These are phyloP conservation scores for Piscicola geometra DNA, from an alignment of 2,888 invertebrate genomes.

Conservation along the genomic window DNA sequence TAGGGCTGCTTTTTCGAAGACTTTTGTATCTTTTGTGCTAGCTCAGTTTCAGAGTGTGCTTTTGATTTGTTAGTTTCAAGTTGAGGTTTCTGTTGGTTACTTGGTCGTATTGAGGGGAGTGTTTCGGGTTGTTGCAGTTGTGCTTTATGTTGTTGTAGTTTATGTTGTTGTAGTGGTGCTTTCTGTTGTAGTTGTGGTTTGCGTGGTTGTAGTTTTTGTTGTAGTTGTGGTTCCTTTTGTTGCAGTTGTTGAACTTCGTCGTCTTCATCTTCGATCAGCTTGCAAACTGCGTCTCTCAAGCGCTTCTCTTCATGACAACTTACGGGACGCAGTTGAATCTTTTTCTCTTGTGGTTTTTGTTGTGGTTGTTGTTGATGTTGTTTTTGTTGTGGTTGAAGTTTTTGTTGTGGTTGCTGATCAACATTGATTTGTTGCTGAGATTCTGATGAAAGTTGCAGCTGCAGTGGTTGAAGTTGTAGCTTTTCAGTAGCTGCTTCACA, in stretches of 20 bases:
- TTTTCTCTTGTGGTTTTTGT: neutral
- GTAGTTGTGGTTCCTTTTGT: neutral
- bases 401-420: neutral
- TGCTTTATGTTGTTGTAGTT: conserved; percentile 1
- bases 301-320: neutral
- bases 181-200: neutral
- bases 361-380: conserved; percentile 8
- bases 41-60: too few species aligned
- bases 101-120: neutral
- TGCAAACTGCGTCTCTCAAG: neutral
- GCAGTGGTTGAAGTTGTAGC: too few species aligned
- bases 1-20: too few species aligned
- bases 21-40: conserved; percentile 1
- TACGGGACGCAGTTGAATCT: neutral
- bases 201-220: neutral
- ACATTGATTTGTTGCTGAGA: too few species aligned
- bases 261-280: neutral
- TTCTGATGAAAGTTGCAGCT: too few species aligned
- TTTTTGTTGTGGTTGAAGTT: neutral
- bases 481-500: neutral
- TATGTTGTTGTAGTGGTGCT: neutral
- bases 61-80: too few species aligned
- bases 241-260: neutral
- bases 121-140: too few species aligned
- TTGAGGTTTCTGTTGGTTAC: neutral